Conservation (phyloP, 2,113 vertebrate genomes). For the Formicarius rufipectus region DNA sequence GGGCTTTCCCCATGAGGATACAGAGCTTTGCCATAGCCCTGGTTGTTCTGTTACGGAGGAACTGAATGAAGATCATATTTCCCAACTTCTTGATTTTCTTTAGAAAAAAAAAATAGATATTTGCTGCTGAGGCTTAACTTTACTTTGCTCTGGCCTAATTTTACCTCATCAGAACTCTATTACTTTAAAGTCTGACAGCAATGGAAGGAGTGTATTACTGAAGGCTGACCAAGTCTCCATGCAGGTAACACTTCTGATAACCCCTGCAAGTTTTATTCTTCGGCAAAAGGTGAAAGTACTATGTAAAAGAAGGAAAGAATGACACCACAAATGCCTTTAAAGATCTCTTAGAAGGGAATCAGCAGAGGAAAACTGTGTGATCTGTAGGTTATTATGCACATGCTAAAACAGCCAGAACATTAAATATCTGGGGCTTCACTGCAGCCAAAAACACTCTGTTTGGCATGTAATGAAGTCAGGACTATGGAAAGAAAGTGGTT, state of each 20-base stretch:
- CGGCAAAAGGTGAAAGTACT: slow-evolving; percentile 19
- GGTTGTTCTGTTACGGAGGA: neutral
- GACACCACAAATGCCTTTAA: slow-evolving; percentile 53
- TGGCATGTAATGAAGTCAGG: slow-evolving; percentile 31
- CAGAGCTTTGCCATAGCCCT: neutral
- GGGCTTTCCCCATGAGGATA: neutral
- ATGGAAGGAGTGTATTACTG: slow-evolving; percentile 34
- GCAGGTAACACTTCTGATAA: slow-evolving; percentile 17
- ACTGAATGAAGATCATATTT: neutral
- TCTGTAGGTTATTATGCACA: slow-evolving; percentile 52
- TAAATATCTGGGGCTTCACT: slow-evolving; percentile 37
- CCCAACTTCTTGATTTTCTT: neutral
- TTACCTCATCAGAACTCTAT: neutral
- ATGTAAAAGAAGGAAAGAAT: slow-evolving; percentile 69
- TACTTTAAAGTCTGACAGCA: neutral
- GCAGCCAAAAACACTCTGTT: slow-evolving; percentile 48
- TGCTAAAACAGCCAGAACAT: slow-evolving; percentile 19
- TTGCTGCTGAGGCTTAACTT: neutral
- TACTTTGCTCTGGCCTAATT: neutral
- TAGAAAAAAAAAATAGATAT: neutral
- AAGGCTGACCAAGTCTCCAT: slow-evolving; percentile 20
- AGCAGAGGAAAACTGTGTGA: slow-evolving; percentile 53
- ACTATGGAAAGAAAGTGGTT: neutral
- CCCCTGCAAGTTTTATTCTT: slow-evolving; percentile 55
- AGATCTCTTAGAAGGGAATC: slow-evolving; percentile 51